A percentile compares a stretch with the other conserved stretches of the same genome.
phyloP scores from a whole-genome alignment of 2,113 vertebrate genomes.

The Hyla sarda region DNA sequence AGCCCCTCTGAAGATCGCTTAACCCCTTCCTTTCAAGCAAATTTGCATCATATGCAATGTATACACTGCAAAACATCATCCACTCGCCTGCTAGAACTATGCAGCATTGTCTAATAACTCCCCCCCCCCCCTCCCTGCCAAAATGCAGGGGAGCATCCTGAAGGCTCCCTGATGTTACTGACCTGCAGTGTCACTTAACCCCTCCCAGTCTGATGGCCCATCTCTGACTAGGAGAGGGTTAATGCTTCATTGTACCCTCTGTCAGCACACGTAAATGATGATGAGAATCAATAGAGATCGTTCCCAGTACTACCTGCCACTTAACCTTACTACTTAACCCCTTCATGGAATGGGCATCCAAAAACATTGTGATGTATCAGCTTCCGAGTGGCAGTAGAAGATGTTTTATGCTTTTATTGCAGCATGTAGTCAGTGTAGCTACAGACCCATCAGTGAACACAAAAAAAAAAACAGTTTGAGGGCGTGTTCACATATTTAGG shows the following conservation, averaged over 20 bases:
- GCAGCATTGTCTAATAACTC: conserved; percentile 9
- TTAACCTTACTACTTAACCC: conserved; percentile 39
- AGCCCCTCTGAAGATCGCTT: not conserved
- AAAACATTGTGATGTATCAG: not conserved
- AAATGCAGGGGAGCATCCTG: conserved; percentile 14
- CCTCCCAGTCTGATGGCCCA: not conserved
- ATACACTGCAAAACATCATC: not conserved
- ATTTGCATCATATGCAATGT: not conserved
- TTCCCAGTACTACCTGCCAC: conserved; percentile 26
- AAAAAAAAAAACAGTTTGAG: not conserved
- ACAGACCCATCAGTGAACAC: not conserved
- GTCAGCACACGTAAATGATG: conserved; percentile 27
- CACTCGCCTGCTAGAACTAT: conserved; percentile 2
- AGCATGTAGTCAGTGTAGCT: not conserved
- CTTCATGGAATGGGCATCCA: not conserved
- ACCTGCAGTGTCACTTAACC: conserved; percentile 32
- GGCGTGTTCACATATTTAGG: no score
- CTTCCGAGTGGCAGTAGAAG: not conserved
- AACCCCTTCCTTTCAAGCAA: conserved; percentile 19
- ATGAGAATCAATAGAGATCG: conserved; percentile 43
- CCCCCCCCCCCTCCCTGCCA: not conserved
- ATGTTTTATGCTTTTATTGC: not conserved
- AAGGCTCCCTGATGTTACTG: not conserved
- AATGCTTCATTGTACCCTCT: not conserved
- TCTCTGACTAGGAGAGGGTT: conserved; percentile 5